These are phyloP conservation scores for Babyrousa celebensis DNA, from an alignment of 2,797 vertebrate species.

Conservation along the genomic window DNA sequence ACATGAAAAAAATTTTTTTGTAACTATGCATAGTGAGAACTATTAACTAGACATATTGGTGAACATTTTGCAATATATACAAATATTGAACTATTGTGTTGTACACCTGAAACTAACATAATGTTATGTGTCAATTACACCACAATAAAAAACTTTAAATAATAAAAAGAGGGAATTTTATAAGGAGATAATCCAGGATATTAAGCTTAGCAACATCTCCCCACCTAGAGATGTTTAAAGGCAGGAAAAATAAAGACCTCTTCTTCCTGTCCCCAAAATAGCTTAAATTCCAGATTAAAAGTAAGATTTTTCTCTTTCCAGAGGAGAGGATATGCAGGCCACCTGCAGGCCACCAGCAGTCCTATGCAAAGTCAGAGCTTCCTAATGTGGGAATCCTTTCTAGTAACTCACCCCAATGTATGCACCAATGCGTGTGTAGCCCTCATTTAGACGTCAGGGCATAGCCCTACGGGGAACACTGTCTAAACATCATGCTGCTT, in stretches of 20 bases:
- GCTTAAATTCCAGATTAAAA: constrained; percentile 59
- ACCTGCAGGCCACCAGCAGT: background rate
- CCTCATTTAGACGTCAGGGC: background rate
- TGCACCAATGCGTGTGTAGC: too few species aligned
- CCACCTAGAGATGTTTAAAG: background rate
- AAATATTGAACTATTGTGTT: too few species aligned
- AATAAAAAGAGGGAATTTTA: constrained; percentile 1
- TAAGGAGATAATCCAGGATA: constrained; percentile 9
- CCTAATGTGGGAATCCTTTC: background rate
- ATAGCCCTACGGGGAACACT: background rate
- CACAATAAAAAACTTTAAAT: too few species aligned
- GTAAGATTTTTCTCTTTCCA: constrained; percentile 4
- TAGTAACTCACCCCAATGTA: background rate
- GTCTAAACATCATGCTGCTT: background rate
- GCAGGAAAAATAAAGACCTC: constrained; percentile 48
- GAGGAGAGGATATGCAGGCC: background rate
- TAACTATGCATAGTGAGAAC: too few species aligned
- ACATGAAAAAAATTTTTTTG: too few species aligned
- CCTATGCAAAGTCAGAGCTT: background rate
- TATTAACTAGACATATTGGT: too few species aligned
- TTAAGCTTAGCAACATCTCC: background rate
- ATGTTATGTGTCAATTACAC: too few species aligned
- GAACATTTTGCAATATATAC: too few species aligned
- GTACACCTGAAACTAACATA: too few species aligned
- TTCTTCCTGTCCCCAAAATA: background rate